A percentile compares a stretch with the other conserved stretches of the same genome.
phyloP scores from a whole-genome alignment of 2,113 vertebrate species.

The Trogon surrucura region DNA sequence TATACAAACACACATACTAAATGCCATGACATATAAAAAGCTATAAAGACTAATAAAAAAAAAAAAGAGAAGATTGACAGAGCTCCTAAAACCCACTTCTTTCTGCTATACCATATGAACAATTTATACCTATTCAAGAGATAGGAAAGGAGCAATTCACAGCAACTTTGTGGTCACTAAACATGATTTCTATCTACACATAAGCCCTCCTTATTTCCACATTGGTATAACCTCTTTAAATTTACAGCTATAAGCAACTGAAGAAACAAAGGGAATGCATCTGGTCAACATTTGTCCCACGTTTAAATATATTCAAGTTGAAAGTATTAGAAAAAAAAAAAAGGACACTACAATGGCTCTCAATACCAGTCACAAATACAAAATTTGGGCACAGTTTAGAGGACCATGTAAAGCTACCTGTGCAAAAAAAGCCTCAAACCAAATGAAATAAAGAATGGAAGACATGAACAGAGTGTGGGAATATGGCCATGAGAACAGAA shows the following conservation, averaged over 20 bases:
- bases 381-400: neutral
- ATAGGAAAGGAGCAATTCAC: neutral
- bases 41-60: neutral
- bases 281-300: neutral
- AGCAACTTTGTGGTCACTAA: neutral
- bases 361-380: neutral
- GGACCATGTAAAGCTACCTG: neutral
- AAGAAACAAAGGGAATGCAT: neutral
- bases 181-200: neutral
- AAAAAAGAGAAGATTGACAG: neutral
- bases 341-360: neutral
- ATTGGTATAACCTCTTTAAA: neutral
- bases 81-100: neutral
- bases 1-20: neutral
- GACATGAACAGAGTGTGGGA: too few species aligned
- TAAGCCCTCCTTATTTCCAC: neutral
- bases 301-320: neutral
- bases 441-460: neutral
- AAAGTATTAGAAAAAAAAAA: neutral
- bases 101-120: neutral
- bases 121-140: neutral
- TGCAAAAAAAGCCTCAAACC: neutral
- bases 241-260: neutral
- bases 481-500: too few species aligned
- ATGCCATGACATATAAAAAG: neutral